phyloP scores from a whole-genome alignment of 1,140 invertebrate genomes.

The Nasonia giraulti region DNA sequence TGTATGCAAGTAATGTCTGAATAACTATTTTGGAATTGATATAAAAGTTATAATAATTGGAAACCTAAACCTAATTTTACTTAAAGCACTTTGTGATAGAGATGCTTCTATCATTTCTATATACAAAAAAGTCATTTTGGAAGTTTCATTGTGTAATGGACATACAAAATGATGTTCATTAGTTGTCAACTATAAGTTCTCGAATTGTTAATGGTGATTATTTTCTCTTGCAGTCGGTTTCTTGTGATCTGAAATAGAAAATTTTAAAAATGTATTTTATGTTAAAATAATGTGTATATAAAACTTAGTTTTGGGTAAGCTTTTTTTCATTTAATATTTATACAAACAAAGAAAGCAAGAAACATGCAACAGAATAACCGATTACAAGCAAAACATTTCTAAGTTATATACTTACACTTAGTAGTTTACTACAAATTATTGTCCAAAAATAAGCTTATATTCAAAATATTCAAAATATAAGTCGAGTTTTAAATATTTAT shows the following conservation, averaged over 20 bases:
- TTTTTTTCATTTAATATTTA: neutral
- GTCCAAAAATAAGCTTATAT: neutral
- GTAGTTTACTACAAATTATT: neutral
- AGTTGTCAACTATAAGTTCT: neutral
- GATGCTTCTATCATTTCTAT: neutral
- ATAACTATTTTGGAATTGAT: neutral
- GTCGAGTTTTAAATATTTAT: neutral
- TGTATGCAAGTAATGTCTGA: neutral
- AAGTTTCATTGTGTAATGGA: neutral
- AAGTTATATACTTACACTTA: neutral
- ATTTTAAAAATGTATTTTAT: conserved; percentile 34
- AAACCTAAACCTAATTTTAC: neutral
- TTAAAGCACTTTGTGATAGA: neutral
- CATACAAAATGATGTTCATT: neutral
- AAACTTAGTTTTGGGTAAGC: neutral
- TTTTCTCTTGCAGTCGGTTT: neutral
- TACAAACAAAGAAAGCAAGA: neutral
- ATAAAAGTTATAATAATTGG: neutral
- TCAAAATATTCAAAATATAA: neutral
- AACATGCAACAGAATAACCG: neutral
- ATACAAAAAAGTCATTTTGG: neutral
- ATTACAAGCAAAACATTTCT: neutral
- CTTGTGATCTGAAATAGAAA: conserved; percentile 39
- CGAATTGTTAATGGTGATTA: conserved; percentile 9
- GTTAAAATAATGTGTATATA: conserved; percentile 13